Base-by-base conservation (phyloP, 1,140 invertebrate species). In the Triops longicaudatus region DNA sequence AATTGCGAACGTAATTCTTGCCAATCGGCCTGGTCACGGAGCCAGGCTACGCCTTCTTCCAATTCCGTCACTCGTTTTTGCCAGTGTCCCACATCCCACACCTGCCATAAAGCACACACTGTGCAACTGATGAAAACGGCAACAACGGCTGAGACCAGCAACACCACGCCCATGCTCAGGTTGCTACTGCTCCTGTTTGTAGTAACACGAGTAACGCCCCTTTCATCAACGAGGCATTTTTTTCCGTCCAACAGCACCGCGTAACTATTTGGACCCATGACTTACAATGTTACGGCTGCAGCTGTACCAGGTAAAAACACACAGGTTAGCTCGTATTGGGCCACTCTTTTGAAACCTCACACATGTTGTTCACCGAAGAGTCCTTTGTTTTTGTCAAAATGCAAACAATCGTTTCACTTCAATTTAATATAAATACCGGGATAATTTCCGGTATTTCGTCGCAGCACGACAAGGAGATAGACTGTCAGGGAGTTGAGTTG, bases 1-100 rank as follows among this genome's bases (percentile, higher is more conserved):
- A 77, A 43, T 31, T 77, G 76, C 3, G 72, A 28, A 12, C 76
- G 76, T 10, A 77, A 73, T 26, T 77, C 76, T 9, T 77, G 72
- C 14, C 73, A 73, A 37, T 77, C 76, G 76, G 44, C n/a, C 14
- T 22, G 42, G 14, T 72, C 37, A 63, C 50, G 50, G 31, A 77
- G 76, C 26, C 72, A 37, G 9, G 63, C 72, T 26, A 77, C 71
- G 17, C 72, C 72, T 43, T 71, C 27, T 44, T 77, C 63, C 76
- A 77, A 27, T 28, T 26, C 31, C 28, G 63, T 73, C 41, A 77
- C 76, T 44, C 73, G 73, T 26, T 72, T 72, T 43, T 77, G 76
- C 31, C 73, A 73, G 42, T 73, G 71, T 73, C 76, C 43, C 72
- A 72, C 31, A 31, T 17, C 63, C 41, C 76, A 77, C 71, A 73